These are phyloP conservation scores for Agonopterix subpropinquella DNA, from an alignment of 2,888 invertebrate species.

Conservation along the genomic window DNA sequence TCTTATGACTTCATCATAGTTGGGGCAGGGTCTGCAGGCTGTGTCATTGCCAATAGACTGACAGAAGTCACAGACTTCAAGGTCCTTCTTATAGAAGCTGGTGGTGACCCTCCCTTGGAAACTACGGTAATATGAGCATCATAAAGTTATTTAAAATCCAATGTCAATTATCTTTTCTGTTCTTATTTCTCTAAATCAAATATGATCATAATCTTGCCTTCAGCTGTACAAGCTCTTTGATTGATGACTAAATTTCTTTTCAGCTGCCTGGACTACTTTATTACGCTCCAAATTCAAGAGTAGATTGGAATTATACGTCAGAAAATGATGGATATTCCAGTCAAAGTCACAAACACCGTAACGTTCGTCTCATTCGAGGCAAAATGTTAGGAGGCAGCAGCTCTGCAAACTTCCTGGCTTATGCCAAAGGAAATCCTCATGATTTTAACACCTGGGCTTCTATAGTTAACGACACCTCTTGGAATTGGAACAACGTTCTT, in stretches of 20 bases:
- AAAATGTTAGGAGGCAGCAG: constrained; percentile 78
- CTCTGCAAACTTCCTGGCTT: constrained; percentile 77
- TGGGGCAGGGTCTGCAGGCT: too few relatives aligned
- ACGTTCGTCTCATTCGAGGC: constrained; percentile 65
- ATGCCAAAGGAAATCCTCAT: constrained; percentile 74
- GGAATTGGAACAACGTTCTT: constrained; percentile 36
- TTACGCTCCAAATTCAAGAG: constrained; percentile 26
- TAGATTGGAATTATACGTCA: constrained; percentile 77
- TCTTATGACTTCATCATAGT: too few relatives aligned
- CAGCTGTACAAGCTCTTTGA: background rate
- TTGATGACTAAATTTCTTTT: constrained; percentile 55
- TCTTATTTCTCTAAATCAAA: too few relatives aligned
- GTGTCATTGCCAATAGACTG: too few relatives aligned
- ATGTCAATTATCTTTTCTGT: too few relatives aligned
- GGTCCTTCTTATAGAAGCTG: too few relatives aligned
- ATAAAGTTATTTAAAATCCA: too few relatives aligned
- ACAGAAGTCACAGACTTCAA: too few relatives aligned
- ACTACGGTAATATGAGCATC: too few relatives aligned
- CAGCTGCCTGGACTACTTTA: constrained; percentile 23
- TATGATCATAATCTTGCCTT: too few relatives aligned
- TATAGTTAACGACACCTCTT: constrained; percentile 70
- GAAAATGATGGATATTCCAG: constrained; percentile 20
- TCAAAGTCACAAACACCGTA: constrained; percentile 17
- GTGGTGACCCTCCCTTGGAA: too few relatives aligned
- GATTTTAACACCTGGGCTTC: constrained; percentile 78